Conservation (phyloP, 2,797 vertebrate genomes). For the Margarornis squamiger region DNA sequence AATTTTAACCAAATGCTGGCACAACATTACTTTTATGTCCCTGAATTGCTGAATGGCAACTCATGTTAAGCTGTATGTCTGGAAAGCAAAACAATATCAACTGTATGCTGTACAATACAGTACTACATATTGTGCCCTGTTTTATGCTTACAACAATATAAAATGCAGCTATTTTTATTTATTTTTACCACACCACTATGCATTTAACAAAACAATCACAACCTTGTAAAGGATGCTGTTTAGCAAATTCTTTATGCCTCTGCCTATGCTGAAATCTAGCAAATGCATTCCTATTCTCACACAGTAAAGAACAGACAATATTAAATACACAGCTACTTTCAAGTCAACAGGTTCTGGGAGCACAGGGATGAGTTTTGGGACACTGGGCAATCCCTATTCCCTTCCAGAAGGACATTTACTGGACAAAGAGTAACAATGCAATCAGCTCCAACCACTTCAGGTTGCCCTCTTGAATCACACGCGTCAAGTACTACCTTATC, state of each 20-base stretch:
- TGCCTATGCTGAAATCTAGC: neutral
- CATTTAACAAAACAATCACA: neutral
- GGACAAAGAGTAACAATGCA: constrained; percentile 60
- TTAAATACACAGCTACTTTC: neutral
- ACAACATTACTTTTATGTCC: neutral
- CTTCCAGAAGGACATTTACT: constrained; percentile 23
- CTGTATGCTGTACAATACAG: neutral
- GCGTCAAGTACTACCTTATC: constrained; percentile 16
- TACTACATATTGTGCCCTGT: neutral
- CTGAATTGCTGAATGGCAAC: neutral
- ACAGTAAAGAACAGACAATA: neutral
- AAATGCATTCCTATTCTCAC: neutral
- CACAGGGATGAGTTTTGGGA: neutral
- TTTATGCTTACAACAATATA: neutral
- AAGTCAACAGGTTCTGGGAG: constrained; percentile 24
- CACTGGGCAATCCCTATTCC: neutral
- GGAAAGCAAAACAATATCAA: neutral
- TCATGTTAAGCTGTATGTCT: neutral
- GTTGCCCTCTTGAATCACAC: constrained; percentile 14
- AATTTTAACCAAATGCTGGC: constrained; percentile 17
- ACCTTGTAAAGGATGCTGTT: neutral
- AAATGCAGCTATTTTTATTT: neutral
- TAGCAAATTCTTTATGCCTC: neutral
- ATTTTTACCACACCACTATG: neutral
- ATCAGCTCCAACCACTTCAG: constrained; percentile 41